Conservation (phyloP, 2,888 invertebrate genomes). For the Pandemis cinnamomeana region DNA sequence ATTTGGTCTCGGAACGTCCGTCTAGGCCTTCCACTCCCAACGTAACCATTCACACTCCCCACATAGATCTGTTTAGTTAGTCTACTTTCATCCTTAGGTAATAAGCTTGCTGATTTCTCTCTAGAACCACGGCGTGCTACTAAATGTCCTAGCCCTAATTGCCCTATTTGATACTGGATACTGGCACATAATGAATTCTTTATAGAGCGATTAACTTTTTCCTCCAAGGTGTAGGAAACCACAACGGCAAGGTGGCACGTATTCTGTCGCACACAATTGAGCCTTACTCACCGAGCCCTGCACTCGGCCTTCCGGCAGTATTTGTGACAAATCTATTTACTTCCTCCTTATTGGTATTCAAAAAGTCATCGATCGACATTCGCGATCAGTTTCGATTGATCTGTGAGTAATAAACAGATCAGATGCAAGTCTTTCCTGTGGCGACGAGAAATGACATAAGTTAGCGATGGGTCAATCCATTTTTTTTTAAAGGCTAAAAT, state of each 20-base stretch:
- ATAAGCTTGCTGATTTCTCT: no score
- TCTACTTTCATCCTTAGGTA: no score
- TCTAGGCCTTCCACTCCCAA: no score
- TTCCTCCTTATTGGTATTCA: constrained; percentile 7
- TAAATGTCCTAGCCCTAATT: not conserved
- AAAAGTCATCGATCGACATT: constrained; percentile 3
- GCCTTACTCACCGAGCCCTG: not conserved
- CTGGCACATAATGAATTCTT: not conserved
- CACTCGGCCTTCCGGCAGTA: constrained; percentile 2
- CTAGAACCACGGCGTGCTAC: no score
- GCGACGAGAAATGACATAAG: not conserved
- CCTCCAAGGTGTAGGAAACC: constrained; percentile 4
- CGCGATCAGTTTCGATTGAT: not conserved
- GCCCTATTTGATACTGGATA: not conserved
- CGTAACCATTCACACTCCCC: no score
- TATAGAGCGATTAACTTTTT: not conserved
- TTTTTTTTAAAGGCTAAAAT: not conserved
- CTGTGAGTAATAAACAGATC: not conserved
- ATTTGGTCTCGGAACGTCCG: no score
- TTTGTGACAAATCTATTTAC: constrained; percentile 12
- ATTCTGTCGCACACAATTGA: constrained; percentile 6
- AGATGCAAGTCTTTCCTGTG: not conserved
- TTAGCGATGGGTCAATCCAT: not conserved
- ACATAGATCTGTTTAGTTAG: no score
- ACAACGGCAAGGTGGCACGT: constrained; percentile 6